These are phyloP conservation scores for Pseudopodoces humilis DNA, from an alignment of 2,113 vertebrate species.

Conservation along the genomic window DNA sequence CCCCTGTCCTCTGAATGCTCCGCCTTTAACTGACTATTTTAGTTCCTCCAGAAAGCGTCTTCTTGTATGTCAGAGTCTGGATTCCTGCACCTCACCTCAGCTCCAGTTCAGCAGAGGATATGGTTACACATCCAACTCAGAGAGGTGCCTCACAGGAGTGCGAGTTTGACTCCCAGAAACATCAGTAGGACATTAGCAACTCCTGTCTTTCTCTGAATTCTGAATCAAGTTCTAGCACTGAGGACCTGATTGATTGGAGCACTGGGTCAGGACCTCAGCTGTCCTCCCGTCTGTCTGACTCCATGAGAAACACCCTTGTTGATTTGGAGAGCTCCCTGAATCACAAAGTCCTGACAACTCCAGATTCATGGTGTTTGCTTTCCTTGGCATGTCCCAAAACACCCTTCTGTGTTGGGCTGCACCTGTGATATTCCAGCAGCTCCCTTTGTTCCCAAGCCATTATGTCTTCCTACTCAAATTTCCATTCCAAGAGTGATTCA, in stretches of 20 bases:
- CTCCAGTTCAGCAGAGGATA: not conserved
- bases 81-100: not conserved
- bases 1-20: not conserved
- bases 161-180: not conserved
- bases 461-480: slow-evolving; percentile 65
- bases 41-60: not conserved
- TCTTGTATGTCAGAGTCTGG: not conserved
- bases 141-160: not conserved
- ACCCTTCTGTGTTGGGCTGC: slow-evolving; percentile 51
- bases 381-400: slow-evolving; percentile 60
- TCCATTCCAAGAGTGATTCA: slow-evolving; percentile 62
- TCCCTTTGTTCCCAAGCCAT: slow-evolving; percentile 63
- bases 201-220: not conserved
- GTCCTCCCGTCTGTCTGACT: not conserved
- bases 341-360: slow-evolving; percentile 47
- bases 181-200: not conserved
- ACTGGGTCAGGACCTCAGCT: not conserved
- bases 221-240: not conserved
- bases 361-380: slow-evolving; percentile 56
- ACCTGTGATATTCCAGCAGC: slow-evolving; percentile 63
- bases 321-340: slow-evolving; percentile 51
- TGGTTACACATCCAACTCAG: not conserved
- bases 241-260: not conserved
- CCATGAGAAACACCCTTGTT: not conserved
- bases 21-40: not conserved